Base-by-base conservation (phyloP, 2,113 vertebrate species). In the Suricata suricatta region DNA sequence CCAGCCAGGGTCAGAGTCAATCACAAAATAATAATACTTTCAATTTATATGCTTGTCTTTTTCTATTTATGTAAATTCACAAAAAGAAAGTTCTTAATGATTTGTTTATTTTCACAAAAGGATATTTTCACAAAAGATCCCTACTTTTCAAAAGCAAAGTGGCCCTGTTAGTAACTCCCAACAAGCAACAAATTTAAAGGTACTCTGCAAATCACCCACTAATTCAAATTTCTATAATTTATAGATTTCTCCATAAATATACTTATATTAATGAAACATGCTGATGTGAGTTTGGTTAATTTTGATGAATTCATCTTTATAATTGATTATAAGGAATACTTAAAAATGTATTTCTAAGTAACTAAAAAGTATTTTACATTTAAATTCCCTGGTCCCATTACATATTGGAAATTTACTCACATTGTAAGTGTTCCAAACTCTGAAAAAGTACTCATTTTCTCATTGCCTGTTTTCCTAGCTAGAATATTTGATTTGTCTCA, bases 281-380 rank as follows among this genome's bases (percentile, higher is more conserved):
- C 13, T 74, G 17, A 80, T 17, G 27, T 52, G 64, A 27, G 0
- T 94, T 83, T 83, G 33, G 0, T 29, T 86, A 94, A 77, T 64
- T 66, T 19, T 85, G 41, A 83, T 31, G 86, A 85, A 91, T 29
- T 2, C 69, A 92, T 63, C 50, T 92, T 95, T 44, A 44, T 52
- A 44, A 64, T 1, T 31, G 25, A 83, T 35, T 52, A 66, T 63
- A 63, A 92, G 33, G n/a, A 83, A 71, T 57, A 76, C 5, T 71
- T 25, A 80, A 82, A 80, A 69, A 21, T 69, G 8, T n/a, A 17
- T 74, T 84, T 92, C 81, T 74, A 82, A 76, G 16, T 25, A 81
- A 74, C 60, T 82, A 74, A 69, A 92, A 87, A 44, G 3, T 68
- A 68, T 76, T 44, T 38, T 76, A 15, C 11, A 87, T 76, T 82